These are phyloP conservation scores for Brachionus rotundiformis DNA, from an alignment of 1,140 invertebrate genomes.

Conservation along the genomic window DNA sequence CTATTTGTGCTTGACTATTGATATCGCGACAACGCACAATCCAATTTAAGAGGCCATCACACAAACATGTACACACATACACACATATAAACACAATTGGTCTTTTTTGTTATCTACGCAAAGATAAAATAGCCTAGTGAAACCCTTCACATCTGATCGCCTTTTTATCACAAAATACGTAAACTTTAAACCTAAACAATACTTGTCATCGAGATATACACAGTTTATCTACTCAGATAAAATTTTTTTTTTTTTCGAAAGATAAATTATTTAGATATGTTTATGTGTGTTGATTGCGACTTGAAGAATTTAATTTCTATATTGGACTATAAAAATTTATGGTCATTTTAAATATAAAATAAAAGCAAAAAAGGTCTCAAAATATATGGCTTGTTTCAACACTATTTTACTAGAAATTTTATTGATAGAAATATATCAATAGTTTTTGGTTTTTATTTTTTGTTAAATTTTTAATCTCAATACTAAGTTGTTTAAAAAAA, in stretches of 20 bases:
- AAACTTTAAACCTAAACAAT: background rate
- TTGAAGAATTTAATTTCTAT: background rate
- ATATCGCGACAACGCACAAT: background rate
- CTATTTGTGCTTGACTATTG: background rate
- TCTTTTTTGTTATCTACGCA: background rate
- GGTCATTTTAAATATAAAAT: background rate
- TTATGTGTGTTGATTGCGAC: background rate
- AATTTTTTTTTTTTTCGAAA: too few species aligned
- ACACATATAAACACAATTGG: too few species aligned
- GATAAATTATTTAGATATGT: background rate
- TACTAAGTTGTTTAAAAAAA: too few species aligned
- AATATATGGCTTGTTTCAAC: too few species aligned
- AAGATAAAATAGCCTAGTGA: background rate
- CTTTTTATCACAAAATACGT: background rate
- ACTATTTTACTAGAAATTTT: too few species aligned
- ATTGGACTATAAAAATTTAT: constrained; percentile 21
- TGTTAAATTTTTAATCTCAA: background rate
- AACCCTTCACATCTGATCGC: background rate
- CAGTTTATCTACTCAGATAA: background rate
- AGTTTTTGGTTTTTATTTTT: background rate
- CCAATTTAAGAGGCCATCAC: too few species aligned
- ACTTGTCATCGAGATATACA: background rate
- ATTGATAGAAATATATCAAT: too few species aligned
- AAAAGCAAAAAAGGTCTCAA: too few species aligned
- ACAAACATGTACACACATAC: too few species aligned